Evolutionary conservation across 2,888 invertebrate species (phyloP).

Genomic region (Drosophila crucigera): DNA sequence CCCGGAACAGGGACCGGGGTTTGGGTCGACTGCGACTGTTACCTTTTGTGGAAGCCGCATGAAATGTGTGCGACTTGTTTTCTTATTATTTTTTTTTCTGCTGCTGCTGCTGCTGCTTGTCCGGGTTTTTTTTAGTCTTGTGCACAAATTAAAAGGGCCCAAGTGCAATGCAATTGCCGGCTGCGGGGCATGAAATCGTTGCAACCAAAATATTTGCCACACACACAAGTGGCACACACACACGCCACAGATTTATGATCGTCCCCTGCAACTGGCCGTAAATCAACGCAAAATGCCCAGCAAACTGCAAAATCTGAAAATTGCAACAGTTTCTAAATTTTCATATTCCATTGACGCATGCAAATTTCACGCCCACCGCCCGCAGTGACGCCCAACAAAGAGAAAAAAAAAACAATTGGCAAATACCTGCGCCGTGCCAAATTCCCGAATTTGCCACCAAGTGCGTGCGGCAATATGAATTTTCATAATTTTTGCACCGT

Average conservation of each 20-base stretch:
- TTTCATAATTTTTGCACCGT: constrained; percentile 79
- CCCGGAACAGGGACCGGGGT: constrained; percentile 10
- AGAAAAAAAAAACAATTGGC: constrained; percentile 5
- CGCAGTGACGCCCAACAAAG: constrained; percentile 45
- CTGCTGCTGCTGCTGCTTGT: constrained; percentile 5
- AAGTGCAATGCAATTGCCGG: constrained; percentile 70
- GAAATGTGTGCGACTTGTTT: constrained; percentile 83
- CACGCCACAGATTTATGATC: constrained; percentile 57
- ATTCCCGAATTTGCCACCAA: constrained; percentile 56
- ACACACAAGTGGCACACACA: constrained; percentile 33
- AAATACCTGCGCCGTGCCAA: constrained; percentile 57
- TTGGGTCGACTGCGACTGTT: constrained; percentile 44
- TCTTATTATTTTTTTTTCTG: constrained; percentile 21
- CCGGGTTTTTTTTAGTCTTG: constrained; percentile 35
- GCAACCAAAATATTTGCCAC: constrained; percentile 78
- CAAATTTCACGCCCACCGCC: constrained; percentile 72
- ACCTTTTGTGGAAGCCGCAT: constrained; percentile 77
- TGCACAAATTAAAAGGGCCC: constrained; percentile 45
- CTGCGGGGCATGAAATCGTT: constrained; percentile 72
- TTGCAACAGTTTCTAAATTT: constrained; percentile 58
- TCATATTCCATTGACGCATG: constrained; percentile 70
- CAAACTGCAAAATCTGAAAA: constrained; percentile 48
- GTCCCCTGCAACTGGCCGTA: constrained; percentile 49
- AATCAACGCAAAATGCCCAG: constrained; percentile 57
- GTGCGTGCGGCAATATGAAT: constrained; percentile 79